Evolutionary conservation across 2,888 invertebrate genomes (phyloP).

Genomic region (Heliconius erato): DNA sequence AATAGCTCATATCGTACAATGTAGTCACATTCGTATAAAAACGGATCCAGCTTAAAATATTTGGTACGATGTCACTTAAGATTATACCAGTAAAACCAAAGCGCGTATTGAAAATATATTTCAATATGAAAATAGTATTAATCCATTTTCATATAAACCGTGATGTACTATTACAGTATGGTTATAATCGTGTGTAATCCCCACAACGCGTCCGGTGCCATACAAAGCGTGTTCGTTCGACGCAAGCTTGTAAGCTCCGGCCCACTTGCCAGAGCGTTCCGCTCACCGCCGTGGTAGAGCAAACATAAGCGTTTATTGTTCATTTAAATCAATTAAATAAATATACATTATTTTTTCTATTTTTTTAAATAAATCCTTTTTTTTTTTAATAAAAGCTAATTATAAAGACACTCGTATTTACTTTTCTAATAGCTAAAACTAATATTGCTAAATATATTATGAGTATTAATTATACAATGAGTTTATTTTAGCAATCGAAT

Average conservation of each 20-base stretch:
- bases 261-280: conserved; percentile 44
- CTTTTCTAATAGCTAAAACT: too few relatives aligned
- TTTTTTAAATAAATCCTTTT: not conserved
- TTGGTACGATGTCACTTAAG: conserved; percentile 15
- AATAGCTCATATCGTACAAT: not conserved
- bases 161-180: conserved; percentile 40
- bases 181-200: conserved; percentile 50
- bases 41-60: not conserved
- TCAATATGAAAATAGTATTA: conserved; percentile 22
- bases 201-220: conserved; percentile 38
- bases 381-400: not conserved
- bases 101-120: conserved; percentile 24
- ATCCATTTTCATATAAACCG: conserved; percentile 23
- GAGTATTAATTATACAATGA: too few relatives aligned
- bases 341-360: not conserved
- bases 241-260: conserved; percentile 64
- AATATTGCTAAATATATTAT: too few relatives aligned
- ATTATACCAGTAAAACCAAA: not conserved
- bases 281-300: conserved; percentile 17
- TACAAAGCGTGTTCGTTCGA: conserved; percentile 56
- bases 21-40: not conserved
- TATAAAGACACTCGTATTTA: too few relatives aligned
- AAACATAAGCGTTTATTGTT: conserved; percentile 20
- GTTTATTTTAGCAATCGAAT: too few relatives aligned
- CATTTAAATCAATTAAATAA: not conserved